Conservation (phyloP, 2,113 vertebrate genomes). For the Pedetes capensis region DNA sequence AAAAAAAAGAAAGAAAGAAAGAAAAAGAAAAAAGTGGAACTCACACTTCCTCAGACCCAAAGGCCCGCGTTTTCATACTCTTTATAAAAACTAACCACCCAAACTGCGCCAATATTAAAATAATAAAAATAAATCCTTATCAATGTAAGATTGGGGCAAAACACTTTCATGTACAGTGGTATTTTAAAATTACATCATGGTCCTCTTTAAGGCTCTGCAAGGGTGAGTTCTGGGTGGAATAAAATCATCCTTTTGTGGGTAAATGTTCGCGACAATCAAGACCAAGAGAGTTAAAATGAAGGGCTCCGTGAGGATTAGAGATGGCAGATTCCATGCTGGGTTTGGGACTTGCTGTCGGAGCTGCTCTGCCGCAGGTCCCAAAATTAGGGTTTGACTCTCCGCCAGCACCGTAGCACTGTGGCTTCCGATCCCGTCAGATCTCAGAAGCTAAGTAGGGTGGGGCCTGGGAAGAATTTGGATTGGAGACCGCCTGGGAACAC, state of each 20-base stretch:
- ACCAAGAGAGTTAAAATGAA: background rate
- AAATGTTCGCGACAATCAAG: background rate
- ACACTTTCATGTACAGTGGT: background rate
- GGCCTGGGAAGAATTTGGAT: too few species aligned
- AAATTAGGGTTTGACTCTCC: rapidly evolving
- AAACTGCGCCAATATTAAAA: background rate
- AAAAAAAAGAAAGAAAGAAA: background rate
- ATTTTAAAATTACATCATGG: background rate
- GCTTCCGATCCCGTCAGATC: too few species aligned
- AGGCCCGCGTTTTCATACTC: background rate
- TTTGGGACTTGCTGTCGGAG: background rate
- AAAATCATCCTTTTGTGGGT: background rate
- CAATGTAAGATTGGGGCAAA: background rate
- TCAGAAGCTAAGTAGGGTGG: too few species aligned
- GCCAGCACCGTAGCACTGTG: too few species aligned
- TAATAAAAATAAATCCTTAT: background rate
- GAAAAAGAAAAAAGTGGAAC: background rate
- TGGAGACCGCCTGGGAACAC: too few species aligned
- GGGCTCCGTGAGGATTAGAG: too few species aligned
- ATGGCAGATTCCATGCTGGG: background rate
- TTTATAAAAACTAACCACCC: slow-evolving; percentile 9
- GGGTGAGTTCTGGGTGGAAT: background rate
- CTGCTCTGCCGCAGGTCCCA: background rate
- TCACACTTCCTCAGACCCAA: background rate
- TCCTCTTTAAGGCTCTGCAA: background rate